These are phyloP conservation scores for Squalus acanthias DNA, from an alignment of 2,797 vertebrate genomes.

Conservation along the genomic window DNA sequence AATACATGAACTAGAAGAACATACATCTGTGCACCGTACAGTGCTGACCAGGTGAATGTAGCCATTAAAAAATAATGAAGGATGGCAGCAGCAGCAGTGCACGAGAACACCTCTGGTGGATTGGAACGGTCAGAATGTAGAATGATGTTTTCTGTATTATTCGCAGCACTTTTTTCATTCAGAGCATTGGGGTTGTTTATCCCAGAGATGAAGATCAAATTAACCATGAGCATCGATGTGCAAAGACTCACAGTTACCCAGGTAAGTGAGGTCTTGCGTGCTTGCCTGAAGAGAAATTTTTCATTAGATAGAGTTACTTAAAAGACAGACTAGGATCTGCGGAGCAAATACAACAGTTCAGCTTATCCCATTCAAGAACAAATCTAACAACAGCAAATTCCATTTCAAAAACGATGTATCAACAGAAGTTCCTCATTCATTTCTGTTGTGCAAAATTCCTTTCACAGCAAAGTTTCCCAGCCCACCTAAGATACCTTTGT, in stretches of 20 bases:
- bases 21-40: slow-evolving; percentile 55
- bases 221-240: slow-evolving; percentile 60
- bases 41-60: slow-evolving; percentile 57
- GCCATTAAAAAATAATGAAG: slow-evolving; percentile 63
- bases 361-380: neutral
- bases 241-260: slow-evolving; percentile 59
- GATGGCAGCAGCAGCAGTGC: slow-evolving; percentile 49
- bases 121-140: slow-evolving; percentile 7
- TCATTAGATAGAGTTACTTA: slow-evolving; percentile 55
- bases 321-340: neutral
- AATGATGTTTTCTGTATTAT: fast-evolving
- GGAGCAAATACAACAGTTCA: neutral
- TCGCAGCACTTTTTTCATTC: neutral
- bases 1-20: slow-evolving; percentile 49
- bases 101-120: slow-evolving; percentile 33
- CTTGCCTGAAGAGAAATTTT: slow-evolving; percentile 51
- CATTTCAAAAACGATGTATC: neutral
- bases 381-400: neutral
- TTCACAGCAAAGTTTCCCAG: neutral
- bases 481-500: neutral
- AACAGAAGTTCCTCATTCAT: neutral
- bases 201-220: slow-evolving; percentile 62
- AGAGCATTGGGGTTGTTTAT: slow-evolving; percentile 50
- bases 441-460: neutral
- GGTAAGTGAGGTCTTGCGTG: slow-evolving; percentile 45